A percentile compares a stretch with the other conserved stretches of the same genome.
Evolutionary conservation across 2,113 vertebrate genomes (phyloP).

Genomic region (Thalassoma bifasciatum): DNA sequence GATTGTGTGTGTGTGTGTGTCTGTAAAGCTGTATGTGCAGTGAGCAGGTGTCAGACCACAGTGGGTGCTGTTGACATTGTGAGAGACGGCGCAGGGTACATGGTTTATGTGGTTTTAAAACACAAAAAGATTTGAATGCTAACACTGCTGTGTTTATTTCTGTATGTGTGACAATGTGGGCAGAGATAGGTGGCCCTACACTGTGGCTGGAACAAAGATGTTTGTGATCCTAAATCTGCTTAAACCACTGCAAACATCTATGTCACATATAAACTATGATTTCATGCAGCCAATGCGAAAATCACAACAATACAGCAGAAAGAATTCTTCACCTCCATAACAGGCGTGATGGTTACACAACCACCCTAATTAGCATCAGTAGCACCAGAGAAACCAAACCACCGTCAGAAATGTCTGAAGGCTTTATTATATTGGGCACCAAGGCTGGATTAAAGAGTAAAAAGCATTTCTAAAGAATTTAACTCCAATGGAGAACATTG

Average conservation of each 20-base stretch:
- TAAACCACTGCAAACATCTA: slow-evolving; percentile 28
- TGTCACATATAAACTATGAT: slow-evolving; percentile 32
- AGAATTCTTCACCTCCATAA: slow-evolving; percentile 9
- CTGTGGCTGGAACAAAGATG: slow-evolving; percentile 17
- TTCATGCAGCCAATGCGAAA: slow-evolving; percentile 17
- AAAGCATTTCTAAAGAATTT: not conserved
- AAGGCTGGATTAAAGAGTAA: not conserved
- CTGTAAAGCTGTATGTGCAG: slow-evolving; percentile 7
- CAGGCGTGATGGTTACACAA: slow-evolving; percentile 7
- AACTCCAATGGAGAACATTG: not conserved
- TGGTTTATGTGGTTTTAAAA: slow-evolving; percentile 35
- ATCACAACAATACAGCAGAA: slow-evolving; percentile 7
- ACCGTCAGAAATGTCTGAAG: slow-evolving; percentile 19
- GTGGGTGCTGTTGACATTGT: slow-evolving; percentile 1
- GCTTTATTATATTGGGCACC: not conserved
- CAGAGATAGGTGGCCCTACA: slow-evolving; percentile 21
- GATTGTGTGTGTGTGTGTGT: slow-evolving; percentile 18
- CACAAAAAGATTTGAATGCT: slow-evolving; percentile 32
- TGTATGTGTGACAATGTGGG: slow-evolving; percentile 18
- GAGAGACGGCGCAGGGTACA: slow-evolving; percentile 38
- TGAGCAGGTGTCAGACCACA: slow-evolving; percentile 44
- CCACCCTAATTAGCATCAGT: slow-evolving; percentile 31
- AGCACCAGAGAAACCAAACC: slow-evolving; percentile 11
- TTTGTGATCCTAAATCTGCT: slow-evolving; percentile 45
- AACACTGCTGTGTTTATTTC: slow-evolving; percentile 13